Conservation (phyloP, 2,888 invertebrate genomes). For the Cosmia pyralina region DNA sequence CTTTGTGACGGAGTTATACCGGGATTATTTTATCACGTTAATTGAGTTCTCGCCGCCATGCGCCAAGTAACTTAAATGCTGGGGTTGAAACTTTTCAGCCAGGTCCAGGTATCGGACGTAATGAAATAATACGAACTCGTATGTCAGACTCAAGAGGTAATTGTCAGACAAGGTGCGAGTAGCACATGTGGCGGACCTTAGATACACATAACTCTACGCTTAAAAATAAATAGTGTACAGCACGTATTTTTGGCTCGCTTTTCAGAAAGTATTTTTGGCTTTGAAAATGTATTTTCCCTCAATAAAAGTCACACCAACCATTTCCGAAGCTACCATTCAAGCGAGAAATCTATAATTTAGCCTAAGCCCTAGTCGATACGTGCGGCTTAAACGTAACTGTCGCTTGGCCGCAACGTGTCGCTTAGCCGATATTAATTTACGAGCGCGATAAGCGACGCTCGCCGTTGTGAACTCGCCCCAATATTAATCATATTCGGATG, state of each 20-base stretch:
- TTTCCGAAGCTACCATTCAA: conserved; percentile 16
- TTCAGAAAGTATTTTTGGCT: neutral
- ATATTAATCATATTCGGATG: conserved; percentile 57
- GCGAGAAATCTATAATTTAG: conserved; percentile 39
- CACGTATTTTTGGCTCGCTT: neutral
- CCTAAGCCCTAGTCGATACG: conserved; percentile 25
- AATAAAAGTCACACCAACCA: neutral
- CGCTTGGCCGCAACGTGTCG: conserved; percentile 28
- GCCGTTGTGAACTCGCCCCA: conserved; percentile 37
- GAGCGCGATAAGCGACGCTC: conserved; percentile 57
- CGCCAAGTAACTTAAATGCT: too few relatives aligned
- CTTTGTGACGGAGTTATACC: neutral
- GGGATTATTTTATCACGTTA: neutral
- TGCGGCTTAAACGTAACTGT: conserved; percentile 26
- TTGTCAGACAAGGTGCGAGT: too few relatives aligned
- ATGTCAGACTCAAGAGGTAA: too few relatives aligned
- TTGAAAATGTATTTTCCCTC: neutral
- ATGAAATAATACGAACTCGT: too few relatives aligned
- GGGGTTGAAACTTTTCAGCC: too few relatives aligned
- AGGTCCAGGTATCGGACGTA: too few relatives aligned
- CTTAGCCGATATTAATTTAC: conserved; percentile 61
- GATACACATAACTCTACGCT: too few relatives aligned
- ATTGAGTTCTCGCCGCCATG: neutral
- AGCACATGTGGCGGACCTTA: too few relatives aligned
- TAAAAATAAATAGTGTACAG: neutral